Percentiles rank a stretch among this genome's conserved stretches.
These are phyloP conservation scores for Sminthopsis crassicaudata DNA, from an alignment of 2,113 vertebrate genomes.

Conservation along the genomic window DNA sequence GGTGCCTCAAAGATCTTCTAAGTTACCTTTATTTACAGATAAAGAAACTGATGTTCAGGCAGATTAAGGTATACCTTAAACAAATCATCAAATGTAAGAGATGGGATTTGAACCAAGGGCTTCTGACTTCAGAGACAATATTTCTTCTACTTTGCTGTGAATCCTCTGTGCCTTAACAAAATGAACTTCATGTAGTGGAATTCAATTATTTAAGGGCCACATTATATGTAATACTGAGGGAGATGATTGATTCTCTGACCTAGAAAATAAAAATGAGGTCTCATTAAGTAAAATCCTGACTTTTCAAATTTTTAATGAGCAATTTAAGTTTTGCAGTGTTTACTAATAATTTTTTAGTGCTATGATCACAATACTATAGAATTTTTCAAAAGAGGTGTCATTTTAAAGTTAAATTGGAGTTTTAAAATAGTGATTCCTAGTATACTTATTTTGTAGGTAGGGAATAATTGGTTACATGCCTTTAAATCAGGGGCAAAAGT, in stretches of 20 bases:
- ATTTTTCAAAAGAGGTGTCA: background rate
- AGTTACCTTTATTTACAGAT: background rate
- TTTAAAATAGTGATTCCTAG: background rate
- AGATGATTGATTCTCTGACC: background rate
- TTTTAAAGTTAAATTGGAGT: background rate
- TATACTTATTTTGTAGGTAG: background rate
- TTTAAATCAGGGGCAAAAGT: background rate
- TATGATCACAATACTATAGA: background rate
- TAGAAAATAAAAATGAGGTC: background rate
- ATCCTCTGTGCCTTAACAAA: background rate
- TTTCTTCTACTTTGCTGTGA: background rate
- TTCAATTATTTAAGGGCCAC: slow-evolving; percentile 58
- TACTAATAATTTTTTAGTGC: background rate
- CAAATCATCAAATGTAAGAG: no score
- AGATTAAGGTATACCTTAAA: background rate
- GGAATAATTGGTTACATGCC: background rate
- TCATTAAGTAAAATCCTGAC: background rate
- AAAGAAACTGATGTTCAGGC: background rate
- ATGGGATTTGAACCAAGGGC: background rate
- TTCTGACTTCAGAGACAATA: background rate
- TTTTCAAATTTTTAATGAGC: background rate
- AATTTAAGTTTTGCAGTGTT: background rate
- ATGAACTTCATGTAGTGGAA: background rate
- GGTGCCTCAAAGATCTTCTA: background rate
- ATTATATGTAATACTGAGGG: background rate